These are phyloP conservation scores for Venustaconcha ellipsiformis DNA, from an alignment of 1,140 invertebrate species.

Conservation along the genomic window DNA sequence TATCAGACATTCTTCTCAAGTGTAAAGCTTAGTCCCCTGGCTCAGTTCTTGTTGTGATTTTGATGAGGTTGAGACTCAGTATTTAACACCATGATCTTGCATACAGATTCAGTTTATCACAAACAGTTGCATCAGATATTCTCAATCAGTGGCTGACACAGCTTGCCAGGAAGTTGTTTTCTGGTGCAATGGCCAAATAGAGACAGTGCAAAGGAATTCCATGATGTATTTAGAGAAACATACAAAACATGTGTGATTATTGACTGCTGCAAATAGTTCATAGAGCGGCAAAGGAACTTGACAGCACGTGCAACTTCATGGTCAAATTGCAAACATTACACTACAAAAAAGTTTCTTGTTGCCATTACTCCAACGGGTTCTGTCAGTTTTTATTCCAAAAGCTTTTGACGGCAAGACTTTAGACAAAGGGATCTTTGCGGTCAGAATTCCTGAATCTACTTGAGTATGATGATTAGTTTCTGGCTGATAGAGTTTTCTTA, in stretches of 20 bases:
- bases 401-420: slow-evolving; percentile 29
- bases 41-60: slow-evolving; percentile 8
- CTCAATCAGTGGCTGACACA: neutral
- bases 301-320: slow-evolving; percentile 17
- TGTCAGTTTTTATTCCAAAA: slow-evolving; percentile 28
- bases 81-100: neutral
- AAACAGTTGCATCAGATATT: slow-evolving; percentile 4
- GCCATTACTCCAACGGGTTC: slow-evolving; percentile 24
- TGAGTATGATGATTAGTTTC: slow-evolving; percentile 28
- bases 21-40: neutral
- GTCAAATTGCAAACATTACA: slow-evolving; percentile 32
- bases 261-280: slow-evolving; percentile 20
- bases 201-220: neutral
- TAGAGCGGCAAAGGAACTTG: slow-evolving; percentile 2
- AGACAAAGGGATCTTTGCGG: slow-evolving; percentile 35
- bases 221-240: neutral
- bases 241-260: slow-evolving; percentile 13
- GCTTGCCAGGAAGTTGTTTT: neutral
- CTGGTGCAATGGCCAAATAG: slow-evolving; percentile 16
- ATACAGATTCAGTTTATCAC: neutral
- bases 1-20: slow-evolving; percentile 4
- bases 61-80: slow-evolving; percentile 16
- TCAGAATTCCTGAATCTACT: slow-evolving; percentile 16
- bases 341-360: slow-evolving; percentile 30
- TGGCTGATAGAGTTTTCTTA: slow-evolving; percentile 33